Percentiles rank a stretch among this genome's conserved stretches.
Evolutionary conservation across 2,888 invertebrate genomes (phyloP).

Genomic region (Caenorhabditis drosophilae): DNA sequence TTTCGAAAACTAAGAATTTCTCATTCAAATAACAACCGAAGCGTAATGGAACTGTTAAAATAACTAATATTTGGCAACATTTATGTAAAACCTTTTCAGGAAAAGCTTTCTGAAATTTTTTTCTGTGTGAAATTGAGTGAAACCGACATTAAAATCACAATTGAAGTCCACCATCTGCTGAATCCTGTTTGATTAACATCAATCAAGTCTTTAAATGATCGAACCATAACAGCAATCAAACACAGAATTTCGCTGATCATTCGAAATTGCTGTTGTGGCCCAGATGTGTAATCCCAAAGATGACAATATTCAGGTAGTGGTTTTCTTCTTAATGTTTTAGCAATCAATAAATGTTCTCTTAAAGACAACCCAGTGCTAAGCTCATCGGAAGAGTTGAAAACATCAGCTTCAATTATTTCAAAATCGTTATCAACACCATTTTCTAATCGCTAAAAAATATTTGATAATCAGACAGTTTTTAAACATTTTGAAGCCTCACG

Average conservation of each 20-base stretch:
- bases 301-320: conserved; percentile 44
- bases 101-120: conserved; percentile 79
- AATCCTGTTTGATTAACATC: conserved; percentile 54
- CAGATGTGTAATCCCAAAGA: conserved; percentile 48
- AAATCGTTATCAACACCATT: conserved; percentile 5
- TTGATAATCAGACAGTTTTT: neutral
- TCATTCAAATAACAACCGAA: conserved; percentile 70
- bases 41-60: conserved; percentile 83
- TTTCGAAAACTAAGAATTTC: conserved; percentile 49
- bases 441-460: neutral
- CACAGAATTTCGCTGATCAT: conserved; percentile 50
- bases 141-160: conserved; percentile 21
- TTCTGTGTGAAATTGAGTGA: too few species aligned
- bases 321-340: conserved; percentile 6
- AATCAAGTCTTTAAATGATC: conserved; percentile 43
- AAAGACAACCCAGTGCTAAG: conserved; percentile 19
- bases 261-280: conserved; percentile 39
- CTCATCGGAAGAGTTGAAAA: conserved; percentile 11
- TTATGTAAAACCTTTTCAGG: conserved; percentile 91
- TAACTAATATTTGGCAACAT: conserved; percentile 86
- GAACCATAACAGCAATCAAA: conserved; percentile 41
- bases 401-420: conserved; percentile 13
- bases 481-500: conserved; percentile 14
- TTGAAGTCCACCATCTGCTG: conserved; percentile 52
- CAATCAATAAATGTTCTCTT: conserved; percentile 30